Conservation (phyloP, 2,113 vertebrate species). For the Peromyscus californicus region DNA sequence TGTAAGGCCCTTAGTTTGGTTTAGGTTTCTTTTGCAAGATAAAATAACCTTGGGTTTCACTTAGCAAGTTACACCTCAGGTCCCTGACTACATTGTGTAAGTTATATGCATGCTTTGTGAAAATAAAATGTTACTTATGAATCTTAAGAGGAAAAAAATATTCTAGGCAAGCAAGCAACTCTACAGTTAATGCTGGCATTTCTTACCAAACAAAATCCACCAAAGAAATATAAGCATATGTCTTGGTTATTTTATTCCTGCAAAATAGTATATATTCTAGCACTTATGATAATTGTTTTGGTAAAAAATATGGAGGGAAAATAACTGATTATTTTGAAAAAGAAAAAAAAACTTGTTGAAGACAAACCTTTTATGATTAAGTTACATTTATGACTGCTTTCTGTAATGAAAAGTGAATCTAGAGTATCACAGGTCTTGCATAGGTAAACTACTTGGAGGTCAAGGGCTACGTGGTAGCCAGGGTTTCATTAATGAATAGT, state of each 20-base stretch:
- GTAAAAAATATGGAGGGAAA: constrained; percentile 65
- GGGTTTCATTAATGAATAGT: constrained; percentile 84
- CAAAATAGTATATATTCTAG: constrained; percentile 76
- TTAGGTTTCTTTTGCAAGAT: constrained; percentile 86
- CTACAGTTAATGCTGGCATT: constrained; percentile 70
- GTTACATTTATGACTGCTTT: constrained; percentile 76
- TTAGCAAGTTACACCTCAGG: constrained; percentile 82
- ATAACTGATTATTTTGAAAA: constrained; percentile 64
- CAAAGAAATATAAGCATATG: constrained; percentile 67
- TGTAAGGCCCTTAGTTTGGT: constrained; percentile 90
- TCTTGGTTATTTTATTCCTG: constrained; percentile 77
- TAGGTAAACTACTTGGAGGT: constrained; percentile 90
- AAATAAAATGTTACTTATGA: constrained; percentile 79
- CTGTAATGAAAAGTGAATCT: constrained; percentile 80
- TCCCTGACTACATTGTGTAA: constrained; percentile 86
- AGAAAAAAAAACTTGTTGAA: constrained; percentile 64
- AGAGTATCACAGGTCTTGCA: constrained; percentile 86
- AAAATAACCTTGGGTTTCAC: constrained; percentile 81
- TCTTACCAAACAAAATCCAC: constrained; percentile 75
- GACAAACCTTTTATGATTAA: constrained; percentile 32
- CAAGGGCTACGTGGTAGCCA: constrained; percentile 88
- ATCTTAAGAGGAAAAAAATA: constrained; percentile 69
- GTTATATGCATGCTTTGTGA: constrained; percentile 78
- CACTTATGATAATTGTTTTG: constrained; percentile 79
- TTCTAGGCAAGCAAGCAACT: constrained; percentile 55